Evolutionary conservation across 2,113 vertebrate genomes (phyloP), one percentile per base, ranked within the genome.

Genomic region (Carassius auratus): DNA sequence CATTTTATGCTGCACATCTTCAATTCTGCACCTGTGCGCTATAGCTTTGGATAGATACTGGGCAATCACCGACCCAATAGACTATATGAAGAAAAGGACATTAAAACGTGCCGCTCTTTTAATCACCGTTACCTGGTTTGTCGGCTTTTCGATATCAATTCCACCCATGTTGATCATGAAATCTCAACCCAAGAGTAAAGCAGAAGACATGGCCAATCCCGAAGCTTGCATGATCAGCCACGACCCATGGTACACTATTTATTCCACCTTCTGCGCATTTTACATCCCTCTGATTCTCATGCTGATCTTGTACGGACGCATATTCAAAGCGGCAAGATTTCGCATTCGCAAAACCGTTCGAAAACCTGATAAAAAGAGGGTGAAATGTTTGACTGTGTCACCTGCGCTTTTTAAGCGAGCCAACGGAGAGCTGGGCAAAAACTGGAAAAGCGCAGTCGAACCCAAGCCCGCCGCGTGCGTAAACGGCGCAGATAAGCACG

Each of bases 41-140:
- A 99, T 99, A 88, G 98, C 98, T 0, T 91, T 99, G 94, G 98
- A 99, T 94, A 93, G 98, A 79, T 99, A 98, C 95, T 99, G 98
- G 98, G 98, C 98, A 19, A 99, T 99, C 89, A 99, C 98, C 0
- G 96, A 98, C 87, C 97, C 98, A 38, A 97, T 99, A 50, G 97
- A 98, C 88, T 99, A 99, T 75, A 95, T 99, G 91, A 98, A 97
- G 91, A 99, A 98, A 93, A 92, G 98, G 89, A 99, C 98, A 0
- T 96, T 97, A 59, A 93, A 97, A 77, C 93, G 98, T 84, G 97
- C 98, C 0, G 98, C 97, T 0, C 91, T 95, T 81, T 95, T 99
- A 1, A 99, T 99, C 91, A 96, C 97, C n/a, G 95, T 97, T 90
- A 99, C 98, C n/a, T 99, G 98, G 98, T 93, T 99, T 10, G 95